Conservation (phyloP, 2,113 vertebrate species). For the Pollachius pollachius region DNA sequence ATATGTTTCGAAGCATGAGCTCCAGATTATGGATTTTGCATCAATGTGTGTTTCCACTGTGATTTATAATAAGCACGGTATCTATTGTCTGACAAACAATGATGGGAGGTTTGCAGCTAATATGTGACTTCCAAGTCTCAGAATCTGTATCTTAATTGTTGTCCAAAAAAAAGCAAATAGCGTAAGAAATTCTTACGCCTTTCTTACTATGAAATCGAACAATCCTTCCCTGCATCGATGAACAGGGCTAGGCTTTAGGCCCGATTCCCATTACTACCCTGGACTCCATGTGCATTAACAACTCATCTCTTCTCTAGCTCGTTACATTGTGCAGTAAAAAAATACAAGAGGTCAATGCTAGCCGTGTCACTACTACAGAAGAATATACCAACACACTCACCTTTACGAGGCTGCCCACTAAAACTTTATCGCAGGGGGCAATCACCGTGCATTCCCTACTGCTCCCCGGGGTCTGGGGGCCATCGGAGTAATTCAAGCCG, state of each 20-base stretch:
- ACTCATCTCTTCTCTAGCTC: slow-evolving; percentile 1
- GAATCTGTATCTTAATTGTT: slow-evolving; percentile 25
- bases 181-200: too few relatives aligned
- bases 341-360: slow-evolving; percentile 25
- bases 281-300: slow-evolving; percentile 3
- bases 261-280: slow-evolving; percentile 8
- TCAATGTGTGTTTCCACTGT: slow-evolving; percentile 71
- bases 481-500: too few relatives aligned
- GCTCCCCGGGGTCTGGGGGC: neutral
- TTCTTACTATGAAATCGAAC: too few relatives aligned
- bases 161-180: too few relatives aligned
- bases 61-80: slow-evolving; percentile 70
- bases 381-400: slow-evolving; percentile 29
- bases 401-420: slow-evolving; percentile 43
- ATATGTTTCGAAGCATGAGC: slow-evolving; percentile 69
- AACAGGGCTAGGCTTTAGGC: too few relatives aligned
- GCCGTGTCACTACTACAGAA: slow-evolving; percentile 10
- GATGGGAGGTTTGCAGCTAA: slow-evolving; percentile 56
- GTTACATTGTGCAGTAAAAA: slow-evolving; percentile 28
- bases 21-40: slow-evolving; percentile 72
- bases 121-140: slow-evolving; percentile 60
- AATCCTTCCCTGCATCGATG: too few relatives aligned
- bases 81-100: slow-evolving; percentile 45
- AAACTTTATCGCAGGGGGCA: slow-evolving; percentile 21
- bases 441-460: slow-evolving; percentile 7